Percentiles rank a stretch among this genome's conserved stretches.
Conservation (phyloP, 2,888 invertebrate species). For the Lysandra bellargus region DNA sequence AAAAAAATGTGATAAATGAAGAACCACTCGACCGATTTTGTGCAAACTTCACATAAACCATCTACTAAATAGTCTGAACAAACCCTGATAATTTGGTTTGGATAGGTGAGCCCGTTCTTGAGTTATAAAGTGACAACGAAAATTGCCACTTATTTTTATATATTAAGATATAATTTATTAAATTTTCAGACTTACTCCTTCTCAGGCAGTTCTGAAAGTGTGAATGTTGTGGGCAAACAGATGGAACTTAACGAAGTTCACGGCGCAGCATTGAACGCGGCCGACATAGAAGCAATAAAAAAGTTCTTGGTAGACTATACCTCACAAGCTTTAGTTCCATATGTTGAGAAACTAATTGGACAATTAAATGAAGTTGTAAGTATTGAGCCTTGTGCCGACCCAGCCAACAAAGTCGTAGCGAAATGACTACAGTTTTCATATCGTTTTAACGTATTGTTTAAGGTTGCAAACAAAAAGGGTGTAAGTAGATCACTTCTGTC, state of each 20-base stretch:
- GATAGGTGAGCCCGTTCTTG: no score
- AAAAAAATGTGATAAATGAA: no score
- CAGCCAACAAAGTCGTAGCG: not conserved
- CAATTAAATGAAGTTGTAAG: conserved; percentile 83
- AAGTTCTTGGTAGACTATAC: conserved; percentile 93
- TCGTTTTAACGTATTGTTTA: conserved; percentile 39
- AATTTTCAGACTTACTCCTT: conserved; percentile 70
- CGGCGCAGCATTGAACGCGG: conserved; percentile 87
- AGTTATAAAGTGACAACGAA: no score
- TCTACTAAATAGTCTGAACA: no score
- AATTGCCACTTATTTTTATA: no score
- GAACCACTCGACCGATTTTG: no score
- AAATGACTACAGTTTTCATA: no score
- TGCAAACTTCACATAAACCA: no score
- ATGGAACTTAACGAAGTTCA: conserved; percentile 80
- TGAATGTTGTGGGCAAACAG: conserved; percentile 75
- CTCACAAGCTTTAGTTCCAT: conserved; percentile 91
- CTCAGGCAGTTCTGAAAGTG: conserved; percentile 81
- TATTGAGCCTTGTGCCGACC: not conserved
- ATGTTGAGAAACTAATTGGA: conserved; percentile 93
- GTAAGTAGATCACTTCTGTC: conserved; percentile 95
- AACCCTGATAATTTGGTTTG: no score
- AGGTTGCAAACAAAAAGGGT: conserved; percentile 93
- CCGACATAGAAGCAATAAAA: conserved; percentile 92
- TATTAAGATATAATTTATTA: not conserved